These are phyloP conservation scores for Rhynchomys soricoides DNA, from an alignment of 2,113 vertebrate genomes.

Conservation along the genomic window DNA sequence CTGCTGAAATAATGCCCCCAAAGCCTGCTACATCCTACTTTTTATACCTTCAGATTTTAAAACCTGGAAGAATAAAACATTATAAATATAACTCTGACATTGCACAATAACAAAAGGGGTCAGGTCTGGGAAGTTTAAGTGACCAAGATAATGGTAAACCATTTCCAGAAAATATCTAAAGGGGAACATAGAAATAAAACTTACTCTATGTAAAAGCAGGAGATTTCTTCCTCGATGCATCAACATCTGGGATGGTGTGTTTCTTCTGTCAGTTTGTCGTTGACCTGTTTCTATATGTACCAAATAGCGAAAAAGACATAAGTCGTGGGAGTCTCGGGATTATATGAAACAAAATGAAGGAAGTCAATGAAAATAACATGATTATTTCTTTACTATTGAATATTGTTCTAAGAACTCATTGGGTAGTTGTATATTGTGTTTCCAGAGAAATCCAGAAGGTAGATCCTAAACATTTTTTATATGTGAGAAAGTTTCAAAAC, in stretches of 20 bases:
- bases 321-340: conserved; percentile 31
- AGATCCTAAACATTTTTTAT: conserved; percentile 11
- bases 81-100: conserved; percentile 17
- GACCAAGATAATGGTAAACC: not conserved
- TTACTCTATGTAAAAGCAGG: conserved; percentile 32
- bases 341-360: conserved; percentile 63
- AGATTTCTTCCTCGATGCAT: conserved; percentile 34
- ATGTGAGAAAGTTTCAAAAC: not conserved
- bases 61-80: not conserved
- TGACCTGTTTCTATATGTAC: conserved; percentile 28
- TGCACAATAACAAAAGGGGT: not conserved
- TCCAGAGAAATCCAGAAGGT: conserved; percentile 49
- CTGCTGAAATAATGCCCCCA: not conserved
- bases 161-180: conserved; percentile 32
- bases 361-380: conserved; percentile 61
- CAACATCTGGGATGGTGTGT: conserved; percentile 27
- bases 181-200: not conserved
- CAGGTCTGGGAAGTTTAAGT: conserved; percentile 26
- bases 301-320: not conserved
- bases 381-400: conserved; percentile 6
- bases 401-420: conserved; percentile 56
- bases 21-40: not conserved
- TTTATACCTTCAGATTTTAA: not conserved
- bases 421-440: not conserved
- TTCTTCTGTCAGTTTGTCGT: conserved; percentile 51